These are phyloP conservation scores for Sander lucioperca DNA, from an alignment of 2,113 vertebrate genomes.

Conservation along the genomic window DNA sequence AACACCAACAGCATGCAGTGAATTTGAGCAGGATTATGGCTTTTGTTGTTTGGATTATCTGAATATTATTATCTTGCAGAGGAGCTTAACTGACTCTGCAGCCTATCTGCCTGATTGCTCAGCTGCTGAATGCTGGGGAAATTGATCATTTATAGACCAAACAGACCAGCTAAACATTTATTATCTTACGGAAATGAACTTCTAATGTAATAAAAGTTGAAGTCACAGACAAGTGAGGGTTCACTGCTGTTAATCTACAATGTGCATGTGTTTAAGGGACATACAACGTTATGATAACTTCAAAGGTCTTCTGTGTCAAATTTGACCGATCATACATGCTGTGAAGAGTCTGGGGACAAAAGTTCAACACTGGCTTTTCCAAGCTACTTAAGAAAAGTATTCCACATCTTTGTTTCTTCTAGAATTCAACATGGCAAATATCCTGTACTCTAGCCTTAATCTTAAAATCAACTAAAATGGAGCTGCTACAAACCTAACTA, in stretches of 20 bases:
- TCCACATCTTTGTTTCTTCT: neutral
- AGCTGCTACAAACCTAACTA: neutral
- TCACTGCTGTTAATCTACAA: neutral
- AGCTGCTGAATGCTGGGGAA: slow-evolving; percentile 29
- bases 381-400: neutral
- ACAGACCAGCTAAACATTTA: neutral
- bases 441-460: neutral
- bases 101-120: slow-evolving; percentile 42
- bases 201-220: neutral
- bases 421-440: neutral
- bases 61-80: slow-evolving; percentile 73
- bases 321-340: neutral
- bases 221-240: neutral
- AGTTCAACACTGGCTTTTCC: neutral
- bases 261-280: neutral
- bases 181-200: slow-evolving; percentile 10
- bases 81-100: slow-evolving; percentile 53
- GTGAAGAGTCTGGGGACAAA: too few relatives aligned
- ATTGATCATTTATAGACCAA: slow-evolving; percentile 32
- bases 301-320: neutral
- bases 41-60: slow-evolving; percentile 78
- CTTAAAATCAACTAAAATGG: neutral
- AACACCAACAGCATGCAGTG: slow-evolving; percentile 54
- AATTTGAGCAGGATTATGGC: slow-evolving; percentile 68
- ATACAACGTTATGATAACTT: neutral